Percentiles rank a stretch among this genome's conserved stretches.
Evolutionary conservation across 2,888 invertebrate species (phyloP).

Genomic region (Dynastes maya): DNA sequence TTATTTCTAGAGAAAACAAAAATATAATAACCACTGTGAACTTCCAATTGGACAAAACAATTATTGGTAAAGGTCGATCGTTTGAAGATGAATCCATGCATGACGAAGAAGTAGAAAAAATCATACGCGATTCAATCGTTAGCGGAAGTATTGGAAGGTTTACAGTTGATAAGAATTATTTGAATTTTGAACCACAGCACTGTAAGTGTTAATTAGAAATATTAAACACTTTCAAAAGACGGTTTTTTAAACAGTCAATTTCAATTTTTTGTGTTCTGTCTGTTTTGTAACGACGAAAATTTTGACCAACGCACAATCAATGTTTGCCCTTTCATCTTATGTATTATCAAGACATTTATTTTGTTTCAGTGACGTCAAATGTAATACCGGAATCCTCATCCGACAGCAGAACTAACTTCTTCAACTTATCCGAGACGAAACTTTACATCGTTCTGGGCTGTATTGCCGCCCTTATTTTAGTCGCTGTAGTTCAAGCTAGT

Average conservation of each 20-base stretch:
- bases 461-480: conserved; percentile 83
- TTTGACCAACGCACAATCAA: no score
- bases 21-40: conserved; percentile 85
- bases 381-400: conserved; percentile 69
- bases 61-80: conserved; percentile 75
- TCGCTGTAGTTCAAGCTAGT: conserved; percentile 87
- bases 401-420: conserved; percentile 71
- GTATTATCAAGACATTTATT: conserved; percentile 44
- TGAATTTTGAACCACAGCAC: conserved; percentile 81
- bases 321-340: no score
- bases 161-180: conserved; percentile 85
- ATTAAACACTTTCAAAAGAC: neutral
- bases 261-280: neutral
- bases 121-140: conserved; percentile 80
- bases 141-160: conserved; percentile 85
- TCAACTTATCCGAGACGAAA: conserved; percentile 80
- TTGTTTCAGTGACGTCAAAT: conserved; percentile 73
- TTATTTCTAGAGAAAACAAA: conserved; percentile 71
- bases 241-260: neutral
- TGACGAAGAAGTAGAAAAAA: conserved; percentile 71
- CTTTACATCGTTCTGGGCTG: conserved; percentile 89
- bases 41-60: conserved; percentile 82
- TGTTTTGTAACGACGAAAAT: no score
- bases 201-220: conserved; percentile 73
- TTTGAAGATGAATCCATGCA: conserved; percentile 63